Percentiles rank a stretch among this genome's conserved stretches.
These are phyloP conservation scores for Sciaenops ocellatus DNA, from an alignment of 2,797 vertebrate species.

Conservation along the genomic window DNA sequence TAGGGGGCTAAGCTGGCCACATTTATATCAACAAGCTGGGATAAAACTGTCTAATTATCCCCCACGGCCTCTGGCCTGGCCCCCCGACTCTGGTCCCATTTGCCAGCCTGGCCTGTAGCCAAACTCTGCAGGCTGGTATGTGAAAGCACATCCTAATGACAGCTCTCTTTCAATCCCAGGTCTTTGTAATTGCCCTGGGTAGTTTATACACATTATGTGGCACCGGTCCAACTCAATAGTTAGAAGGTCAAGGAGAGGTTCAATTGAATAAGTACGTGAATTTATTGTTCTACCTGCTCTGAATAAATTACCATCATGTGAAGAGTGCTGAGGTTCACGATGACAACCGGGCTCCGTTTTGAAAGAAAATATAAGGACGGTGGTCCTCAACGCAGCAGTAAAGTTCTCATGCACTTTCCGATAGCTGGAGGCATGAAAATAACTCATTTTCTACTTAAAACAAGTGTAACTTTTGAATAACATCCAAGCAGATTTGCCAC, in stretches of 20 bases:
- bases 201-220: slow-evolving; percentile 90
- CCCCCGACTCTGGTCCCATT: slow-evolving; percentile 86
- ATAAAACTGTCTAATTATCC: slow-evolving; percentile 98
- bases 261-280: slow-evolving; percentile 70
- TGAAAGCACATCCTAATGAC: slow-evolving; percentile 91
- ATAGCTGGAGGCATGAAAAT: slow-evolving; percentile 3
- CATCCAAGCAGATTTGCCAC: slow-evolving; percentile 47
- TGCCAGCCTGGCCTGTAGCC: slow-evolving; percentile 89
- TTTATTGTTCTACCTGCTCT: slow-evolving; percentile 64
- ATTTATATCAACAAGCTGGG: slow-evolving; percentile 98
- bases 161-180: slow-evolving; percentile 88
- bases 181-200: slow-evolving; percentile 89
- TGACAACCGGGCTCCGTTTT: slow-evolving; percentile 43
- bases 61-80: slow-evolving; percentile 87
- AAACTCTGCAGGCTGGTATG: slow-evolving; percentile 89
- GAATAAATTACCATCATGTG: slow-evolving; percentile 55
- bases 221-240: slow-evolving; percentile 75
- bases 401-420: background rate
- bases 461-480: slow-evolving; percentile 25
- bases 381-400: slow-evolving; percentile 5
- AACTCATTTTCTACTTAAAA: slow-evolving; percentile 23
- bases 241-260: slow-evolving; percentile 79
- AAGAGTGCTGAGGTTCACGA: slow-evolving; percentile 37
- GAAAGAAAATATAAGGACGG: slow-evolving; percentile 38
- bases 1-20: slow-evolving; percentile 92